These are phyloP conservation scores for Echeneis naucrates DNA, from an alignment of 2,797 vertebrate species.

Conservation along the genomic window DNA sequence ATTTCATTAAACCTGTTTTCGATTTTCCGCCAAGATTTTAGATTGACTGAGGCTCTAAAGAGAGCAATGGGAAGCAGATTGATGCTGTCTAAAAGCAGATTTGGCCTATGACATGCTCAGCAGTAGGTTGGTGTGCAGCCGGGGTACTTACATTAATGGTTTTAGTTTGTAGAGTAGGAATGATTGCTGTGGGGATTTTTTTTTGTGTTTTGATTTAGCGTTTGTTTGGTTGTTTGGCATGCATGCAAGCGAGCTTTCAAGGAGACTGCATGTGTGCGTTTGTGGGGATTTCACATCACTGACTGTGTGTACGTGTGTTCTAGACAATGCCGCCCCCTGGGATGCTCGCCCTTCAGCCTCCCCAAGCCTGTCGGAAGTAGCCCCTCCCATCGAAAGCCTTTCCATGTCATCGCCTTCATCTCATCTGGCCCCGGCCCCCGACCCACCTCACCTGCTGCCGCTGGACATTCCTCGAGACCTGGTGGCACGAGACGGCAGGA, in stretches of 20 bases:
- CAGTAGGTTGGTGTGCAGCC: slow-evolving; percentile 42
- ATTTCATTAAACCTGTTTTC: slow-evolving; percentile 78
- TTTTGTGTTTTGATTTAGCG: slow-evolving; percentile 26
- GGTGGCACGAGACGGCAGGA: slow-evolving; percentile 87
- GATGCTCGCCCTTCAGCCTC: slow-evolving; percentile 94
- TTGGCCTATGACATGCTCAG: slow-evolving; percentile 39
- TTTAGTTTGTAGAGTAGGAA: slow-evolving; percentile 44
- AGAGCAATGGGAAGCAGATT: slow-evolving; percentile 62
- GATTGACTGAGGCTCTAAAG: slow-evolving; percentile 63
- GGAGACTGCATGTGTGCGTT: neutral
- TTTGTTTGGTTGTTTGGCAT: slow-evolving; percentile 57
- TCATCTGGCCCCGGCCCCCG: slow-evolving; percentile 91
- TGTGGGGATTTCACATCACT: slow-evolving; percentile 16
- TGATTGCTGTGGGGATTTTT: slow-evolving; percentile 49
- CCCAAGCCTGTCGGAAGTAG: slow-evolving; percentile 98
- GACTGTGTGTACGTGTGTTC: slow-evolving; percentile 58
- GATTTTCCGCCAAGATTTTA: slow-evolving; percentile 67
- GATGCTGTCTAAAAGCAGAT: slow-evolving; percentile 61
- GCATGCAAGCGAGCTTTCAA: slow-evolving; percentile 40
- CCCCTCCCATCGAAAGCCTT: slow-evolving; percentile 89
- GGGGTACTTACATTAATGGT: slow-evolving; percentile 42
- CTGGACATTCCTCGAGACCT: slow-evolving; percentile 89
- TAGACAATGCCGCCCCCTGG: slow-evolving; percentile 96
- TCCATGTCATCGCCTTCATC: slow-evolving; percentile 93
- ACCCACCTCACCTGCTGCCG: slow-evolving; percentile 90